Base-by-base conservation (phyloP, 2,888 invertebrate genomes). In the Drosophila pegasa region DNA sequence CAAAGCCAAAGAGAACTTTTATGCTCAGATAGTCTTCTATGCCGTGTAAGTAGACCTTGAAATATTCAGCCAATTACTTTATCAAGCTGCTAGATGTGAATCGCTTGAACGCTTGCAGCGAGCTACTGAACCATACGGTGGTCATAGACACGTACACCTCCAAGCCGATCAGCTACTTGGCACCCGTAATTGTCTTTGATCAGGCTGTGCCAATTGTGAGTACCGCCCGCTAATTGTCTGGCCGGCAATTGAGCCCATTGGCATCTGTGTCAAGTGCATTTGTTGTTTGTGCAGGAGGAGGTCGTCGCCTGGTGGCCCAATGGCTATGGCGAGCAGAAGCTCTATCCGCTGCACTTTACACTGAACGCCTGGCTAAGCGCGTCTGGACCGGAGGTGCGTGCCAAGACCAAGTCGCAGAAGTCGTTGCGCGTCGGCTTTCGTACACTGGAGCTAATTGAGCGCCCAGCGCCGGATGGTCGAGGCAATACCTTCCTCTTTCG, bases 221-320 rank as follows among this genome's bases (percentile, higher is more conserved):
- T 78, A 78, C 51, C 72, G 60, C 29, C 71, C 61, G 58, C 68
- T 67, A 80, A 80, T 79, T 87, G 52, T 31, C 22, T 6, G 27
- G 7, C 38, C 20, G 55, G 54, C 63, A 69, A 71, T 71, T 69
- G 63, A 65, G 51, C 56, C 41, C 57, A 61, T 64, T 66, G 66
- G 47, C 29, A 71, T 58, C 54, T 73, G 37, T 71, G 70, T 82
- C 75, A 83, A 65, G 60, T 58, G 52, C 63, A 63, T 66, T 57
- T 65, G 10, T 60, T 60, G 27, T 43, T 65, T 63, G 47, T 52
- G 16, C 51, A 94, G 94, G 83, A 90, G 31, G 81, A 91, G 48
- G 94, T 96, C 0, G 90, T 94, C 43, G 82, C 94, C 20, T 99
- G 99, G 99, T 99, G 98, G 98, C 99, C 99, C 0, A 98, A 98